Evolutionary conservation across 2,888 invertebrate species (phyloP).

Genomic region (Lysandra bellargus): DNA sequence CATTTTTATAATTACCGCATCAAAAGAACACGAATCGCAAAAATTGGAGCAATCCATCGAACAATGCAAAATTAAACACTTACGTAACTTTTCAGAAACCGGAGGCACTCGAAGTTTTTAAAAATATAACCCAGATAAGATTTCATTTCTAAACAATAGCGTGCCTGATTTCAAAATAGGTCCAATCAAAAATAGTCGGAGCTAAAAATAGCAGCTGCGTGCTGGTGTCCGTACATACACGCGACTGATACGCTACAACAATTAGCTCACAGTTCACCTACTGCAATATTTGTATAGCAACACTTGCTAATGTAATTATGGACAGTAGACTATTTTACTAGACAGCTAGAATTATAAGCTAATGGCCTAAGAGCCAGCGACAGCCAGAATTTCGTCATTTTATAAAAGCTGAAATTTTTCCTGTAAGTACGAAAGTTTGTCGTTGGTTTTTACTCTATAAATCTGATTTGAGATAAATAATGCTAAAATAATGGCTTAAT

Average conservation of each 20-base stretch:
- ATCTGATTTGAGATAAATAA: too few relatives aligned
- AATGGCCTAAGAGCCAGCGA: too few relatives aligned
- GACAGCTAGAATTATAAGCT: background rate
- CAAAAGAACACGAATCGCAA: conserved; percentile 2
- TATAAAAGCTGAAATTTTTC: too few relatives aligned
- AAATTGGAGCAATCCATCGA: background rate
- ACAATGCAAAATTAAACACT: conserved; percentile 23
- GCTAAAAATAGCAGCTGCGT: conserved; percentile 66
- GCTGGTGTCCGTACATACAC: conserved; percentile 56
- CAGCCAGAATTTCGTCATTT: too few relatives aligned
- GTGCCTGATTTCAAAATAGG: conserved; percentile 63
- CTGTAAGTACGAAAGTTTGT: too few relatives aligned
- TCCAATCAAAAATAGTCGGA: conserved; percentile 68
- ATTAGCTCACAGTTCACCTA: conserved; percentile 50
- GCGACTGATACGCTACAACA: conserved; percentile 48
- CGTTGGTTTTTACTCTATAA: too few relatives aligned
- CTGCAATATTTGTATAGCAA: conserved; percentile 46
- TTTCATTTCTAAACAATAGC: conserved; percentile 54
- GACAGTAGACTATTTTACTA: background rate
- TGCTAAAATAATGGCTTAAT: too few relatives aligned
- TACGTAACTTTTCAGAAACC: conserved; percentile 19
- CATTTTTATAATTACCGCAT: background rate
- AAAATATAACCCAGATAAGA: conserved; percentile 54
- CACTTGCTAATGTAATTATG: background rate
- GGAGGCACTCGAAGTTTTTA: conserved; percentile 32